Base-by-base conservation (phyloP, 2,797 vertebrate genomes). In the Helarctos malayanus region DNA sequence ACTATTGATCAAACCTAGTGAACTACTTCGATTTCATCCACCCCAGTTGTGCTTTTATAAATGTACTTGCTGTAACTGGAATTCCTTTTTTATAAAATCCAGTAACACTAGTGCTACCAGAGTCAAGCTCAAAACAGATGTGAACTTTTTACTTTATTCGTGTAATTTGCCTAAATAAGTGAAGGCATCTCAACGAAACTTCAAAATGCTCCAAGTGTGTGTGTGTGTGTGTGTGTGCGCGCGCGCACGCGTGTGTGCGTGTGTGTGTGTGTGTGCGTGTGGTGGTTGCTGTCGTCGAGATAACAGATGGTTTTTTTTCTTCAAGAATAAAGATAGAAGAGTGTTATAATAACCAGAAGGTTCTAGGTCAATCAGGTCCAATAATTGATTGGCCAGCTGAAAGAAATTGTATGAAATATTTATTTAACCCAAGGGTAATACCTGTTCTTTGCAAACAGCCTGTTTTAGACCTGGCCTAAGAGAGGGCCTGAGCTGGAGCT, bases 11-110 rank as follows among this genome's bases (percentile, higher is more conserved):
- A 93, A 91, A 91, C 79, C 89, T 56, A 89, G 61, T 45, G 52
- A 96, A 95, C 45, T 82, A 16, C 95, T 96, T 94, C 29, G 52
- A 56, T 96, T 97, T 95, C 96, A 97, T 84, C 47, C 2, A 86
- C 18, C 56, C 57, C 27, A 38, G 18, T n/a, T 41, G 35, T 89
- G 86, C 93, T 96, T 95, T 95, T 84, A 78, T 95, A 89, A 75
- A 95, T 25, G 73, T 13, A 94, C 89, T 91, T 87, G 47, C 88
- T 85, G 13, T 84, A 65, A 81, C 94, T 95, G 93, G 78, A 95
- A 88, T 94, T 88, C 71, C 69, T 96, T 95, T 95, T 95, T 91
- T 38, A 86, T 86, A 96, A 96, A 97, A 89, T 94, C 59, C 85
- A 96, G 1, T 89, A 85, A 92, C 57, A 65, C 41, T 86, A 32